Conservation (phyloP, 2,113 vertebrate species). For the Austrofundulus limnaeus region DNA sequence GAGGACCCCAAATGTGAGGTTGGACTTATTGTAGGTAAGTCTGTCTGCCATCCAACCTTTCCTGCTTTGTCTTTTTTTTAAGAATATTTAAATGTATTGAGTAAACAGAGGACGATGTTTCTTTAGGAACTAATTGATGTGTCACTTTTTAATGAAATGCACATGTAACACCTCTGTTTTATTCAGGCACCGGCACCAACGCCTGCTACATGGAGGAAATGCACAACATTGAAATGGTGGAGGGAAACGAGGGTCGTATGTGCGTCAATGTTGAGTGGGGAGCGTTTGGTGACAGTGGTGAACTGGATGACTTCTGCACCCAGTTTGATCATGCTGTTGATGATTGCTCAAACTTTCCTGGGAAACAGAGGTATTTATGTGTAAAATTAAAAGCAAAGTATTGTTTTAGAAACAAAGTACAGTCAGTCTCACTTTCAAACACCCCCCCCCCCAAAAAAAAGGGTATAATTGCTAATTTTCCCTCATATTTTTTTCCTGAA, state of each 20-base stretch:
- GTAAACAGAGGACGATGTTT: neutral
- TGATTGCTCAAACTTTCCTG: slow-evolving; percentile 84
- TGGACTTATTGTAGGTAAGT: slow-evolving; percentile 93
- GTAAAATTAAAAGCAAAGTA: neutral
- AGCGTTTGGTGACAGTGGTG: slow-evolving; percentile 89
- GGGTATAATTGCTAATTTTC: too few species aligned
- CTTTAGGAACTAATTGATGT: neutral
- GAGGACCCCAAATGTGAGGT: slow-evolving; percentile 93
- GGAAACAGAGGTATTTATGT: slow-evolving; percentile 86
- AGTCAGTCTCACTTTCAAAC: too few species aligned
- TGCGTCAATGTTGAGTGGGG: slow-evolving; percentile 99
- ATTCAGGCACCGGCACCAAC: slow-evolving; percentile 91
- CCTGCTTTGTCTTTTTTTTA: neutral
- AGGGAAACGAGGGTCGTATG: slow-evolving; percentile 90
- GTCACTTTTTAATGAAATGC: neutral
- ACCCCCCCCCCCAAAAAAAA: too few species aligned
- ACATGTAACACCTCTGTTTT: neutral
- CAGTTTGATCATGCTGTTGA: slow-evolving; percentile 87
- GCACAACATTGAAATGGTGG: slow-evolving; percentile 90
- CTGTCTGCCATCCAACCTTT: neutral
- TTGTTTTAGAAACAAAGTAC: neutral
- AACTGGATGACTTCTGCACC: slow-evolving; percentile 87
- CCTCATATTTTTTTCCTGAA: too few species aligned
- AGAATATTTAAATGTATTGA: neutral
- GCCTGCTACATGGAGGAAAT: slow-evolving; percentile 99